These are phyloP conservation scores for Hofmannophila pseudospretella DNA, from an alignment of 2,888 invertebrate species.

Conservation along the genomic window DNA sequence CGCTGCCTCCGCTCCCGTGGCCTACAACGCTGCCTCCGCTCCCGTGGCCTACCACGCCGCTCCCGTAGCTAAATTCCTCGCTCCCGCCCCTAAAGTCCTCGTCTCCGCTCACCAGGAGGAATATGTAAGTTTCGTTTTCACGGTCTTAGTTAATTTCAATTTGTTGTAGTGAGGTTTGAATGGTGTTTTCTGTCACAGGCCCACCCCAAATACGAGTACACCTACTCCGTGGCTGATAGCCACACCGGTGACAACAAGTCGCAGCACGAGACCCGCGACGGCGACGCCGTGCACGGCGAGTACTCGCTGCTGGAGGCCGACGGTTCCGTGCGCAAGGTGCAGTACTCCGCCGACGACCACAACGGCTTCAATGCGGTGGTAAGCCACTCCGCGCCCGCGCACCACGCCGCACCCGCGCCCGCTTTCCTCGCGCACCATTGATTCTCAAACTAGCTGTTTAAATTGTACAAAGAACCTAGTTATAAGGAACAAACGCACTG, in stretches of 20 bases:
- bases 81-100: conserved; percentile 30
- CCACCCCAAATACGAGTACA: conserved; percentile 75
- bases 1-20: conserved; percentile 23
- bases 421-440: conserved; percentile 5
- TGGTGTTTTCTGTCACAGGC: conserved; percentile 39
- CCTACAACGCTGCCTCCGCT: conserved; percentile 37
- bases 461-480: conserved; percentile 6
- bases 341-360: conserved; percentile 75
- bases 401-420: conserved; percentile 18
- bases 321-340: conserved; percentile 73
- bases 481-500: conserved; percentile 13
- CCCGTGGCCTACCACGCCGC: conserved; percentile 33
- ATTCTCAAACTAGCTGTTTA: neutral
- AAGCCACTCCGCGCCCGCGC: conserved; percentile 50
- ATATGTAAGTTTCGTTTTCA: conserved; percentile 38
- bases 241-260: conserved; percentile 76
- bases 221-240: conserved; percentile 77
- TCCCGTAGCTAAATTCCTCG: conserved; percentile 35
- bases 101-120: conserved; percentile 38
- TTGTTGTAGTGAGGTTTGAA: neutral
- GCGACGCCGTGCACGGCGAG: conserved; percentile 46
- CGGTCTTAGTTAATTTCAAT: neutral
- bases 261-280: conserved; percentile 62
- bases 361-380: conserved; percentile 62
- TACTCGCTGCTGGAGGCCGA: conserved; percentile 74